Conservation (phyloP, 2,113 vertebrate genomes). For the Ginglymostoma cirratum region DNA sequence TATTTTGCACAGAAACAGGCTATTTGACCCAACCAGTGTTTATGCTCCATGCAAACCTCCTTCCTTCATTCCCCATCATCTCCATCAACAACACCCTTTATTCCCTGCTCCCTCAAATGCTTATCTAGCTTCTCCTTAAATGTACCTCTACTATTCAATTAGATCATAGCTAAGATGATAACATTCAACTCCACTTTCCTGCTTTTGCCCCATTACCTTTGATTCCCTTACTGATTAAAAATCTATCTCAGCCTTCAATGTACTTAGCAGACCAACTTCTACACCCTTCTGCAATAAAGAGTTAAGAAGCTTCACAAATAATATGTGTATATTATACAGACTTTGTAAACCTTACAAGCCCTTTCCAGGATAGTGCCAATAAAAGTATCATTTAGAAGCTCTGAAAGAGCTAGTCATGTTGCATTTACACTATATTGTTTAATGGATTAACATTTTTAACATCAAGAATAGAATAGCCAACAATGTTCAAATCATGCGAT, state of each 20-base stretch:
- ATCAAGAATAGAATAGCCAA: background rate
- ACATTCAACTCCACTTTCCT: background rate
- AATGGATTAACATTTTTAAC: background rate
- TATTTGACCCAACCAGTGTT: too few relatives aligned
- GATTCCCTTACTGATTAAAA: too few relatives aligned
- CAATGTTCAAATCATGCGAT: background rate
- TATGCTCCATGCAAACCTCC: too few relatives aligned
- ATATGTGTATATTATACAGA: background rate
- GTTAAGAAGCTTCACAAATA: background rate
- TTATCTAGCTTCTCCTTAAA: too few relatives aligned
- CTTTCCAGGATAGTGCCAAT: background rate
- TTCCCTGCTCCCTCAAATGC: too few relatives aligned
- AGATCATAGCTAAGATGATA: background rate
- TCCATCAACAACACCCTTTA: too few relatives aligned
- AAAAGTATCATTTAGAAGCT: background rate
- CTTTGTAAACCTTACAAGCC: background rate
- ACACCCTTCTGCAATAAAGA: too few relatives aligned
- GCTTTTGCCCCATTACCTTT: background rate
- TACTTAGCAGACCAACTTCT: too few relatives aligned
- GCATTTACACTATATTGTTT: background rate
- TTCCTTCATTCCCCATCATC: too few relatives aligned
- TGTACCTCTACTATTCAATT: too few relatives aligned
- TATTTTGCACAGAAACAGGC: too few relatives aligned
- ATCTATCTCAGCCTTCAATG: too few relatives aligned
- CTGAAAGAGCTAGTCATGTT: background rate